phyloP scores from a whole-genome alignment of 2,113 vertebrate genomes.

The Engystomops pustulosus region DNA sequence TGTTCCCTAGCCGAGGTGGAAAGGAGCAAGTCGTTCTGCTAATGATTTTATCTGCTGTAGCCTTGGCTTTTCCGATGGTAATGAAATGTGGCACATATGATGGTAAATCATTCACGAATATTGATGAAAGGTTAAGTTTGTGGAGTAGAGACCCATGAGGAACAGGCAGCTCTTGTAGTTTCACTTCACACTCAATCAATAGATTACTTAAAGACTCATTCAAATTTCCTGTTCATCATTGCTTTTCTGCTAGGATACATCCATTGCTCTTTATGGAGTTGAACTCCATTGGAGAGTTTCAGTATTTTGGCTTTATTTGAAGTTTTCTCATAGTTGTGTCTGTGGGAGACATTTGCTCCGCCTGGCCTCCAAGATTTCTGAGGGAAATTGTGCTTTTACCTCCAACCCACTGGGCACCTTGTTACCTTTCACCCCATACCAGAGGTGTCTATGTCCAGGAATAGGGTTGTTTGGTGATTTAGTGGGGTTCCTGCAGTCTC shows the following conservation, averaged over 20 bases:
- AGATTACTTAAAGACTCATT: background rate
- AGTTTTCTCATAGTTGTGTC: too few species aligned
- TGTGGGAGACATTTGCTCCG: too few species aligned
- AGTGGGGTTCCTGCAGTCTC: too few species aligned
- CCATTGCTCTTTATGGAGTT: background rate
- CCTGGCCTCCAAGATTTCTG: too few species aligned
- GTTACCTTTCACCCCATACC: too few species aligned
- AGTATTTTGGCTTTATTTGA: background rate
- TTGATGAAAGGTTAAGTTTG: slow-evolving; percentile 33
- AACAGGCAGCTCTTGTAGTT: slow-evolving; percentile 11
- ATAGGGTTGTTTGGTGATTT: too few species aligned
- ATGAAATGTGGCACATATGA: slow-evolving; percentile 36
- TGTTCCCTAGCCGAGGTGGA: slow-evolving; percentile 6
- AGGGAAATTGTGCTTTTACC: too few species aligned
- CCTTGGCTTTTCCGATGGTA: slow-evolving; percentile 22
- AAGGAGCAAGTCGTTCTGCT: slow-evolving; percentile 5
- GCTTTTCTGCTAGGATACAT: background rate
- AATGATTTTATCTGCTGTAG: slow-evolving; percentile 33
- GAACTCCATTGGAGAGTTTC: background rate
- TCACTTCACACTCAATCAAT: slow-evolving; percentile 2
- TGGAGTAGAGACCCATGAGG: slow-evolving; percentile 31
- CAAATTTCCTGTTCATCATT: background rate
- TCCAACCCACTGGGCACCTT: too few species aligned
- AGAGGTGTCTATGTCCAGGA: too few species aligned
- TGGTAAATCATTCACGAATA: slow-evolving; percentile 42